Evolutionary conservation across 1,140 invertebrate species (phyloP).

Genomic region (Tetragnatha versicolor): DNA sequence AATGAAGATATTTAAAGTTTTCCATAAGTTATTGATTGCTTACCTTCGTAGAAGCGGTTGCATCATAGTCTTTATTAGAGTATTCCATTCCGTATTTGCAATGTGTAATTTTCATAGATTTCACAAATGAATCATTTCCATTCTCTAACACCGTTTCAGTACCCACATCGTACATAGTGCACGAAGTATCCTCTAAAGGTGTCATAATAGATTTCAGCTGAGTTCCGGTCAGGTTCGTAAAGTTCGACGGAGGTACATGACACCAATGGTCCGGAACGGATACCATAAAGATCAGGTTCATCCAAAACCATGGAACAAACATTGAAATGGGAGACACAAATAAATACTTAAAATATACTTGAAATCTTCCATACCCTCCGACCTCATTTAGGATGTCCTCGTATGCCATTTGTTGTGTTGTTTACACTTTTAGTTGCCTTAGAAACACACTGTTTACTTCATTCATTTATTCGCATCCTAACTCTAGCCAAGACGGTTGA

Average conservation of each 20-base stretch:
- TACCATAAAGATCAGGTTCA: constrained; percentile 67
- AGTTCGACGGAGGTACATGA: constrained; percentile 65
- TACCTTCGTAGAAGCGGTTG: constrained; percentile 65
- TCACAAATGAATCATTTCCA: background rate
- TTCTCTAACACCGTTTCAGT: constrained; percentile 43
- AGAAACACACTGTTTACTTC: no score
- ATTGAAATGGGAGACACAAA: constrained; percentile 45
- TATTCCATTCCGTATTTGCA: constrained; percentile 63
- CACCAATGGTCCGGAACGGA: constrained; percentile 69
- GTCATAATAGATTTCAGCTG: constrained; percentile 54
- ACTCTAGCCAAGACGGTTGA: no score
- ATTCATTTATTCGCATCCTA: no score
- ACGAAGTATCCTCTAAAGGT: constrained; percentile 30
- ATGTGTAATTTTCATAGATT: constrained; percentile 60
- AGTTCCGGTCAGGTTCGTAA: constrained; percentile 64
- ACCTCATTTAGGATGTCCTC: constrained; percentile 69
- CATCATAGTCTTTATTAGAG: constrained; percentile 62
- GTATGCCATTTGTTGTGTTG: constrained; percentile 70
- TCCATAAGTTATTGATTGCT: no score
- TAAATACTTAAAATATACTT: constrained; percentile 61
- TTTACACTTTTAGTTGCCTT: no score
- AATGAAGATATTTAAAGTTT: no score
- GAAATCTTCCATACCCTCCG: constrained; percentile 70
- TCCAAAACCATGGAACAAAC: constrained; percentile 35
- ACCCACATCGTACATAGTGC: constrained; percentile 58